Evolutionary conservation across 2,888 invertebrate genomes (phyloP), one percentile per base, ranked within the genome.

Genomic region (Odontomyia ornata): DNA sequence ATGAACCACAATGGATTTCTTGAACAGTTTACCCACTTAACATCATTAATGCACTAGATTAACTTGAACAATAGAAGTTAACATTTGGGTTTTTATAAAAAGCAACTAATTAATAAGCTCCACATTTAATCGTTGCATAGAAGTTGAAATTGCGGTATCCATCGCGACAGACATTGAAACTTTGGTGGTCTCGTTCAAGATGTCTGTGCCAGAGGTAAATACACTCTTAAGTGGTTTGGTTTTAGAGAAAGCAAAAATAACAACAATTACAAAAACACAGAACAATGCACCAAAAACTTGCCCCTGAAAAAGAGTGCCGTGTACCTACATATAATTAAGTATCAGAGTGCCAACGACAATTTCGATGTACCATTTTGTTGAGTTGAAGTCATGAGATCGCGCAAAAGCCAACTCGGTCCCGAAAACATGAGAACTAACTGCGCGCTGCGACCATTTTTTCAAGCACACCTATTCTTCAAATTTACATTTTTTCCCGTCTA

Each of bases 181-280:
- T 69, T 69, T 69, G 69, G 69, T 69, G 69, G 69, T 69, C 69
- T 47, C 36, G 36, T 36, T 65, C 36, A 36, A 65, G 65, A 36
- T 65, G 21, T 25, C 25, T 21, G 11, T 13, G 28, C 36, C 9
- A 60, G 11, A 30, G 64, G 64, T 64, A 64, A 64, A 27, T 30
- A 23, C 64, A 64, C 64, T 64, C 15, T 64, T 30, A 30, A 64
- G 64, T 28, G 28, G 30, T 64, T 18, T 64, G 18, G 28, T 64
- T n/a, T 30, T 28, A 27, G 64, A 30, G 30, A 64, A 64, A 18
- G n/a, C 30, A 27, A 64, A 30, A 64, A 1, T 64, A 30, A 27
- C 30, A 27, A 30, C 30, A 27, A 30, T 64, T 64, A 36, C 7
- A 5, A 27, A 30, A 30, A 64, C 21, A 64, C 30, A 30, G 64